phyloP scores from a whole-genome alignment of 2,888 invertebrate genomes.

The Sarcophaga caerulescens region DNA sequence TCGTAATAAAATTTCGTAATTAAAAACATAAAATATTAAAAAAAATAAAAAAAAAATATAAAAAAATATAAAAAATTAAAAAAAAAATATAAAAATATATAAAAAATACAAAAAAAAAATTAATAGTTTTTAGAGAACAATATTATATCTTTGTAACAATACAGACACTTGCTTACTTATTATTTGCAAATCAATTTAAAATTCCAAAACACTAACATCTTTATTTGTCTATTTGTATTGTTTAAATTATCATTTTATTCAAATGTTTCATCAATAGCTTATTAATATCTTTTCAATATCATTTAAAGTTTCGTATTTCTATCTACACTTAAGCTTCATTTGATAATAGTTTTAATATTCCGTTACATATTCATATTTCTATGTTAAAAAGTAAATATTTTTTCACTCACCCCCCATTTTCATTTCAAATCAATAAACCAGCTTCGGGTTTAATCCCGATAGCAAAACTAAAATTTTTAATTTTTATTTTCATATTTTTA shows the following conservation, averaged over 20 bases:
- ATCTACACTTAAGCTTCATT: slow-evolving; percentile 13
- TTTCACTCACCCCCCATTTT: neutral
- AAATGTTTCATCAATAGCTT: slow-evolving; percentile 23
- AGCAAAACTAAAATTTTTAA: slow-evolving; percentile 32
- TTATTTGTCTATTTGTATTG: slow-evolving; percentile 26
- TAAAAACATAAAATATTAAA: slow-evolving; percentile 69
- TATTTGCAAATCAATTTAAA: slow-evolving; percentile 50
- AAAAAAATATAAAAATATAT: slow-evolving; percentile 52
- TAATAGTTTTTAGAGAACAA: slow-evolving; percentile 59
- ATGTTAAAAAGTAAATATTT: neutral
- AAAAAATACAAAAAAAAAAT: slow-evolving; percentile 54
- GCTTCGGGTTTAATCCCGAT: slow-evolving; percentile 33
- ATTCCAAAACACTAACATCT: slow-evolving; percentile 11
- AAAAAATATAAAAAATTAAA: slow-evolving; percentile 62
- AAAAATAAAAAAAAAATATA: slow-evolving; percentile 68
- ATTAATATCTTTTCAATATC: slow-evolving; percentile 7
- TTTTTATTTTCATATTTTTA: slow-evolving; percentile 19
- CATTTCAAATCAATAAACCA: slow-evolving; percentile 44
- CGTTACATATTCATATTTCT: neutral
- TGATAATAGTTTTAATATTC: slow-evolving; percentile 25
- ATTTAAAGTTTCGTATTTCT: slow-evolving; percentile 4
- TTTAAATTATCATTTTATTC: slow-evolving; percentile 1
- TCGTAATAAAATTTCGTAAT: slow-evolving; percentile 75
- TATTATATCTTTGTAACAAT: slow-evolving; percentile 60
- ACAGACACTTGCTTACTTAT: slow-evolving; percentile 52